Evolutionary conservation across 2,113 vertebrate species (phyloP), one percentile per base, ranked within the genome.

Genomic region (Isurus oxyrinchus): DNA sequence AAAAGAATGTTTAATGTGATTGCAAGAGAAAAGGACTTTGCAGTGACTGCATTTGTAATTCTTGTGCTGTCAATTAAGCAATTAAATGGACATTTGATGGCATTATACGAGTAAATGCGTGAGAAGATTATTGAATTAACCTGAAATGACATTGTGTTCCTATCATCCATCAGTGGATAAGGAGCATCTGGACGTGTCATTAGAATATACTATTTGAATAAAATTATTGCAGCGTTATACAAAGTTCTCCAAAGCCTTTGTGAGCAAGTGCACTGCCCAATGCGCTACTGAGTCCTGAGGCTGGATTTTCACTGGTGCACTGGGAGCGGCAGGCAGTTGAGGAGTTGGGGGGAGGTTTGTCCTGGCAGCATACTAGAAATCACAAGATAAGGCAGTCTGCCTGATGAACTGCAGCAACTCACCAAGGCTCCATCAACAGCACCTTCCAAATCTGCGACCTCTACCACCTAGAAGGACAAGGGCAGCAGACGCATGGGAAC

Each of bases 41-140:
- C 59, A 25, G 19, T 40, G 90, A 94, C 59, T 94, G 59, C 59
- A 40, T 63, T 63, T 94, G 59, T 95, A 95, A 72, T 76, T 95
- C 59, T 44, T 63, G 66, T 27, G 67, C 49, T 95, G 94, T 95
- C 94, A 95, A 53, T 31, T 72, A 72, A 55, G 44, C 94, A 76
- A 95, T 72, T 95, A 95, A 95, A 95, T 95, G 67, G 94, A 95
- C 44, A 72, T 44, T 72, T 69, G 94, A 69, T 72, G 66, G 61
- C 66, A 95, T 49, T 72, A 95, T 95, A 14, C 10, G 25, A 95
- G 49, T 16, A 69, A 69, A 53, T 72, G 66, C 25, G 40, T 31
- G 66, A 95, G 94, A 72, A 49, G 67, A 55, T 95, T 72, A 53
- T 72, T 31, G 44, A 61, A 95, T 95, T 95, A 72, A 95, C 44